Base-by-base conservation (phyloP, 2,797 vertebrate genomes). In the Acanthurus leucopareius region DNA sequence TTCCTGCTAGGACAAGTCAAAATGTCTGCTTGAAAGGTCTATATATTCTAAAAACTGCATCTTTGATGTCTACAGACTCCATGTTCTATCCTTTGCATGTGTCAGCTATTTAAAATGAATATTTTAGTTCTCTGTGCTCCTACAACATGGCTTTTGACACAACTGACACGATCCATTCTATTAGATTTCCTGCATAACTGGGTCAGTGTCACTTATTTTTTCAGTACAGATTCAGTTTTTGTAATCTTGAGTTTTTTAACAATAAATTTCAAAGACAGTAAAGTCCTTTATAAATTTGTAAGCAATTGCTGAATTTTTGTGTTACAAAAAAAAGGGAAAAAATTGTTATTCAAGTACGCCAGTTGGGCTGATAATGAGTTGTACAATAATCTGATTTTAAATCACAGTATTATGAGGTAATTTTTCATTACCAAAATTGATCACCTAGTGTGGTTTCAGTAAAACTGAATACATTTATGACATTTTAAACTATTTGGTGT, bases 41-140 rank as follows among this genome's bases (percentile, higher is more conserved):
- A 0, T 25, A 66, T 22, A 13, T 40, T 67, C 57, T 25, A 48
- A 80, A 76, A 72, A 73, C 9, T 28, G 14, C 58, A 60, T 38
- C n/a, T 74, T 82, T 73, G 53, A 82, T 60, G 32, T 61, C 44
- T 72, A 25, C n/a, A 66, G 38, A 49, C 64, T 53, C 25, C 25
- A 67, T 19, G 61, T 67, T 28, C 42, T 59, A 28, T 79, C 47
- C 69, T 77, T 74, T 82, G 69, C 17, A 75, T 73, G 28, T 38
- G 54, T 59, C 38, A 45, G 25, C 66, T 61, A 58, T 71, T 71
- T 65, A 22, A 71, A 83, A 79, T 35, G 28, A 38, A 79, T 63
- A 67, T 49, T 72, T 44, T 44, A 71, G 25, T 38, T 70, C 10
- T 16, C 49, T 19, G 38, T 58, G 20, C 54, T 71, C 1, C 28